Base-by-base conservation (phyloP, 2,888 invertebrate genomes). In the Gibbula magus region DNA sequence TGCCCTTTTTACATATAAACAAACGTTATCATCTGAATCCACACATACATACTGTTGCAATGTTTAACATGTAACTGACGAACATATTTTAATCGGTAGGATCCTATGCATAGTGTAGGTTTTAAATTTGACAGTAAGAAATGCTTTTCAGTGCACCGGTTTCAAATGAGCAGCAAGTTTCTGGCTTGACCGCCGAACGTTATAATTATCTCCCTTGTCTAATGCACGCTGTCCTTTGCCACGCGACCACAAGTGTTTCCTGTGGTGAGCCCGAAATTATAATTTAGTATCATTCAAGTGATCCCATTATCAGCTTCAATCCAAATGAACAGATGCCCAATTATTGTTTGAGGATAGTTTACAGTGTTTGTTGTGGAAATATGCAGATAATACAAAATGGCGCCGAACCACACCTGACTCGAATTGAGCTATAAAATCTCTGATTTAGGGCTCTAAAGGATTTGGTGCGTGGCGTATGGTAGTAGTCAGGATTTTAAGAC, bases 211-310 rank as follows among this genome's bases (percentile, higher is more conserved):
- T 61, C 45, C 29, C 25, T 61, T 18, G 25, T 61, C 61, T n/a
- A n/a, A n/a, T 13, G 4, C 4, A 10, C 29, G 16, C 61, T 25
- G 10, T 16, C 16, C 13, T 13, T 61, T 25, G 29, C 61, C 61
- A 61, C 61, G 61, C 61, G 61, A 61, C 61, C 61, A 61, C 61
- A 61, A 61, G 22, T 61, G 61, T 25, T 20, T 61, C 61, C 10
- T 29, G 61, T 18, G 25, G 61, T 29, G 25, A 25, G 25, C 13
- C 16, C 29, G 29, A 29, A 25, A 61, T 20, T 29, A 45, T 29
- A 16, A 61, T 61, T 56, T 25, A 16, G 25, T 25, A 25, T 45
- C 45, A 61, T 16, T 29, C 61, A 29, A 25, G 29, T 10, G 29
- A 61, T 8, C 61, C 29, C 13, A n/a, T 61, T 61, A 61, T 29